These are phyloP conservation scores for Syngnathus scovelli DNA, from an alignment of 2,113 vertebrate species.

Conservation along the genomic window DNA sequence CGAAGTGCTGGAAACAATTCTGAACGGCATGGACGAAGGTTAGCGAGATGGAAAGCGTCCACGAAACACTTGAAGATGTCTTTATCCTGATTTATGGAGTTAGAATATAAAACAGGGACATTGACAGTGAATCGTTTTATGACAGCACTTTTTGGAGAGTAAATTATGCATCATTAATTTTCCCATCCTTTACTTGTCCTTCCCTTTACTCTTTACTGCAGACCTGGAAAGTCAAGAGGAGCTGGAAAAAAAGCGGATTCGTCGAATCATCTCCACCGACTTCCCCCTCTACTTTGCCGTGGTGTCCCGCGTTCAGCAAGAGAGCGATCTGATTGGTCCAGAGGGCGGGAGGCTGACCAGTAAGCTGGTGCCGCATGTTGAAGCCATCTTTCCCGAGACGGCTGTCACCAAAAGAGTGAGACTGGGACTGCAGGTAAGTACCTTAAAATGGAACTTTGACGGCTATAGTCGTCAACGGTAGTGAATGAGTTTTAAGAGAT, in stretches of 20 bases:
- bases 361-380: constrained; percentile 85
- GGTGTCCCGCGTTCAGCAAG: constrained; percentile 91
- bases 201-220: constrained; percentile 34
- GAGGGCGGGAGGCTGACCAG: constrained; percentile 85
- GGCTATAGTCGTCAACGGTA: too few relatives aligned
- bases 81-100: constrained; percentile 21
- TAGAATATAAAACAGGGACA: constrained; percentile 13
- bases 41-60: constrained; percentile 11
- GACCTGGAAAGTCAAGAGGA: constrained; percentile 91
- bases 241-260: constrained; percentile 89
- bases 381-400: constrained; percentile 87
- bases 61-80: constrained; percentile 4
- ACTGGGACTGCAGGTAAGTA: constrained; percentile 86
- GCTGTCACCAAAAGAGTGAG: constrained; percentile 92
- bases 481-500: not conserved
- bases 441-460: too few relatives aligned
- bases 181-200: not conserved
- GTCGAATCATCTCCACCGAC: constrained; percentile 91
- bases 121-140: not conserved
- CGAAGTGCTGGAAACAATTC: constrained; percentile 84
- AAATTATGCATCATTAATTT: not conserved
- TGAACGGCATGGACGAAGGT: constrained; percentile 97
- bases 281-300: constrained; percentile 98
- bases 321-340: constrained; percentile 86
- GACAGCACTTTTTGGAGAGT: not conserved